phyloP scores from a whole-genome alignment of 2,888 invertebrate genomes.

The Ichneumon xanthorius region DNA sequence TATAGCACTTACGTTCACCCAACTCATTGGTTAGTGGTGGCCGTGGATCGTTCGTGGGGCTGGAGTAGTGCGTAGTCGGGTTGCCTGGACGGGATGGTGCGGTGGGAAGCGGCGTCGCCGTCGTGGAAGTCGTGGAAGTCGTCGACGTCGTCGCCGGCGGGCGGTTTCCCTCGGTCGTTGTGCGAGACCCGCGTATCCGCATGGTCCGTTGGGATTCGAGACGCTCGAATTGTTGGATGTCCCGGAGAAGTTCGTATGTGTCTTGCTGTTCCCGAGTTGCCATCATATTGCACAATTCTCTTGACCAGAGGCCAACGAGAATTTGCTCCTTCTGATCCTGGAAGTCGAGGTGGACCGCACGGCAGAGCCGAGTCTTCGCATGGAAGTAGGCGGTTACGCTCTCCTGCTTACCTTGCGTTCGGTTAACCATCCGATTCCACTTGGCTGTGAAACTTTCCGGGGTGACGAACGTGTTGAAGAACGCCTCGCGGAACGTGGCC shows the following conservation, averaged over 20 bases:
- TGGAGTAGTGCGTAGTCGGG: too few species aligned
- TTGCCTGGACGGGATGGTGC: too few species aligned
- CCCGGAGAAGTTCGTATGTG: neutral
- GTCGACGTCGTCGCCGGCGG: neutral
- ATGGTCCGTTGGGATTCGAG: neutral
- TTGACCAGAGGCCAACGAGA: neutral
- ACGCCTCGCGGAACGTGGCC: neutral
- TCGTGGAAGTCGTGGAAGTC: too few species aligned
- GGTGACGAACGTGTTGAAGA: neutral
- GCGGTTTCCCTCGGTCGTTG: constrained; percentile 1
- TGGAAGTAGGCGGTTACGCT: neutral
- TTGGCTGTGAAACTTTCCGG: neutral
- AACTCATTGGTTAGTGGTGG: neutral
- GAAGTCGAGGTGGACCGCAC: neutral
- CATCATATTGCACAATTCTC: neutral
- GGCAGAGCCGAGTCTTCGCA: neutral
- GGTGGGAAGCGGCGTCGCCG: too few species aligned
- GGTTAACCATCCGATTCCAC: neutral
- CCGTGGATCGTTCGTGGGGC: neutral
- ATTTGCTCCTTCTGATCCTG: neutral
- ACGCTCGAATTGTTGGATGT: neutral
- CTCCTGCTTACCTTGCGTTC: neutral
- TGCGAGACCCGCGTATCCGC: too few species aligned
- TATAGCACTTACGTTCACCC: constrained; percentile 9
- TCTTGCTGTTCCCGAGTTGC: neutral